phyloP scores from a whole-genome alignment of 1,140 invertebrate genomes.

The Colletes gigas region DNA sequence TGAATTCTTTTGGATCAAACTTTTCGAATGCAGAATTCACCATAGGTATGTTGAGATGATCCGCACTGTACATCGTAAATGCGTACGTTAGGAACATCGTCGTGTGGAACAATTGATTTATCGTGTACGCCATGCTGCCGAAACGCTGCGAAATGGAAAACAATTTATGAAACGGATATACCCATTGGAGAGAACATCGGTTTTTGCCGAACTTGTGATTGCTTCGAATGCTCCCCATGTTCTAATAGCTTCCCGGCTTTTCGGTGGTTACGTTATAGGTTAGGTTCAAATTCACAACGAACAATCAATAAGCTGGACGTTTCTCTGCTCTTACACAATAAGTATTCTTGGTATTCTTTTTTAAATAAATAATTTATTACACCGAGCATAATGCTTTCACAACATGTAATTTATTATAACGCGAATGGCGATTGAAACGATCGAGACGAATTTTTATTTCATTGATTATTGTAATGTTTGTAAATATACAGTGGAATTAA shows the following conservation, averaged over 20 bases:
- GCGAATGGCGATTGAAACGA: too few relatives aligned
- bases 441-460: too few relatives aligned
- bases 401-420: background rate
- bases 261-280: conserved; percentile 1
- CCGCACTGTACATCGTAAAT: conserved; percentile 66
- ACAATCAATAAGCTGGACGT: background rate
- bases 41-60: conserved; percentile 64
- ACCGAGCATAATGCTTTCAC: background rate
- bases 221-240: background rate
- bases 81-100: conserved; percentile 58
- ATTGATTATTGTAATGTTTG: too few relatives aligned
- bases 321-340: background rate
- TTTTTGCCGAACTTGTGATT: background rate
- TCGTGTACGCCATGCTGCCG: conserved; percentile 25
- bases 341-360: background rate
- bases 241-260: background rate
- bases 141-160: conserved; percentile 35
- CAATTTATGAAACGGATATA: background rate
- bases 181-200: background rate
- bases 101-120: conserved; percentile 62
- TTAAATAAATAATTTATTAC: background rate
- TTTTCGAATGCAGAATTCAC: conserved; percentile 43
- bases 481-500: too few relatives aligned
- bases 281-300: conserved; percentile 15
- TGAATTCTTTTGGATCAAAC: conserved; percentile 79